phyloP scores from a whole-genome alignment of 2,113 vertebrate species.

The Rhodinocichla rosea region DNA sequence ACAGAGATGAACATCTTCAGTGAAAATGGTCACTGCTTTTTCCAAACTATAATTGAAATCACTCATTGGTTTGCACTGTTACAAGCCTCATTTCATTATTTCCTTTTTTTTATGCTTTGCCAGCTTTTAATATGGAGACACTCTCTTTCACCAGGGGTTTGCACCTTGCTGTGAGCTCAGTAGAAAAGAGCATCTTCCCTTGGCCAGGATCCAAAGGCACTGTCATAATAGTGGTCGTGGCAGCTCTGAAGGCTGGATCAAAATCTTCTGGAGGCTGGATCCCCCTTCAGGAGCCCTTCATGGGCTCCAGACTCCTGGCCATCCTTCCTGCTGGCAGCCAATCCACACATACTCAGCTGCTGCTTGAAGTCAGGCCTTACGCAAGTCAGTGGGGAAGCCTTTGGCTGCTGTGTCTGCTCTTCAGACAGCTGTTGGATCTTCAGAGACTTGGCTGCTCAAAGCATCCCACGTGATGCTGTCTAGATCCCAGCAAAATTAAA shows the following conservation, averaged over 20 bases:
- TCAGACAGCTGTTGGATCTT: background rate
- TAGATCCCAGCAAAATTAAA: background rate
- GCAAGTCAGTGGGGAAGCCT: background rate
- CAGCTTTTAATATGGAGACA: background rate
- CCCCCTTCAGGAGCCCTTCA: background rate
- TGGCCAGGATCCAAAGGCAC: background rate
- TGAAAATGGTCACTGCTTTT: background rate
- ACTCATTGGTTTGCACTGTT: background rate
- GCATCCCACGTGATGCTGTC: background rate
- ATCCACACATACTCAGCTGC: background rate
- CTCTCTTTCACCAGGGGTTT: background rate
- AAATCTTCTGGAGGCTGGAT: background rate
- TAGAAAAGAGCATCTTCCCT: background rate
- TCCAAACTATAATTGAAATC: background rate
- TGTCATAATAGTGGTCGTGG: accelerated
- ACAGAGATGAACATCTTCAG: background rate
- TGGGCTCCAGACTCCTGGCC: background rate
- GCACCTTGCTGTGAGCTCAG: background rate
- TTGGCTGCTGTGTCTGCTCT: background rate
- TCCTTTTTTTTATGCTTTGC: background rate
- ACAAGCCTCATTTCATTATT: background rate
- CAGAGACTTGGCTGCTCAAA: background rate
- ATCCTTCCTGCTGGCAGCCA: background rate
- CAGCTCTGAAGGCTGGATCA: background rate
- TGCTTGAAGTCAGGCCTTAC: background rate